Conservation (phyloP, 2,888 invertebrate species). For the Scelioninae gen. 2 region DNA sequence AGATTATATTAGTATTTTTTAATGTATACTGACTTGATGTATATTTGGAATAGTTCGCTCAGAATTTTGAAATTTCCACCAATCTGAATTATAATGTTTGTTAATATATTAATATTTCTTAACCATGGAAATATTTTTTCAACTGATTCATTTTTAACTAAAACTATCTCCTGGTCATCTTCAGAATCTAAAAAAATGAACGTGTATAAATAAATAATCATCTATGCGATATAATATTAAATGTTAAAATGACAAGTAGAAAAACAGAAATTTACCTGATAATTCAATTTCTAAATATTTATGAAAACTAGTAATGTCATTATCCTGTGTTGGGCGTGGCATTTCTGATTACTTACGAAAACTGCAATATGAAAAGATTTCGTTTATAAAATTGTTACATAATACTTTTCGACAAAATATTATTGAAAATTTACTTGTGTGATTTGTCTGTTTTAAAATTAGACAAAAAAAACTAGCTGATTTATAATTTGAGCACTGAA, state of each 20-base stretch:
- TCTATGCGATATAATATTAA: neutral
- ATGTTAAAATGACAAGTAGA: slow-evolving; percentile 12
- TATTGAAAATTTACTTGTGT: no score
- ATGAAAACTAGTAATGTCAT: slow-evolving; percentile 62
- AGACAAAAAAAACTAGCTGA: no score
- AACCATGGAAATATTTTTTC: slow-evolving; percentile 66
- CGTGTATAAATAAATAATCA: slow-evolving; percentile 27
- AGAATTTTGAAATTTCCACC: slow-evolving; percentile 63
- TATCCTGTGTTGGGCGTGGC: slow-evolving; percentile 63
- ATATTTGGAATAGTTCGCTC: slow-evolving; percentile 63
- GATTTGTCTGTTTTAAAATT: no score
- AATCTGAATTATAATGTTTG: slow-evolving; percentile 63
- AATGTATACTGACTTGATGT: slow-evolving; percentile 62
- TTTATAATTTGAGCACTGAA: no score
- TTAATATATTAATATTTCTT: slow-evolving; percentile 62
- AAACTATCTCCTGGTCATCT: slow-evolving; percentile 30
- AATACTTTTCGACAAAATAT: no score
- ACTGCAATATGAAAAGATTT: no score
- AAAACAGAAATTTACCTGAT: slow-evolving; percentile 43
- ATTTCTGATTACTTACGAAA: slow-evolving; percentile 37
- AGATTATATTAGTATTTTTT: slow-evolving; percentile 2
- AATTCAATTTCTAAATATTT: slow-evolving; percentile 48
- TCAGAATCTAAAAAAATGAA: slow-evolving; percentile 30
- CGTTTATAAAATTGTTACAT: no score
- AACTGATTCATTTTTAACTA: slow-evolving; percentile 12